These are phyloP conservation scores for Oreotrochilus melanogaster DNA, from an alignment of 2,113 vertebrate genomes.

Conservation along the genomic window DNA sequence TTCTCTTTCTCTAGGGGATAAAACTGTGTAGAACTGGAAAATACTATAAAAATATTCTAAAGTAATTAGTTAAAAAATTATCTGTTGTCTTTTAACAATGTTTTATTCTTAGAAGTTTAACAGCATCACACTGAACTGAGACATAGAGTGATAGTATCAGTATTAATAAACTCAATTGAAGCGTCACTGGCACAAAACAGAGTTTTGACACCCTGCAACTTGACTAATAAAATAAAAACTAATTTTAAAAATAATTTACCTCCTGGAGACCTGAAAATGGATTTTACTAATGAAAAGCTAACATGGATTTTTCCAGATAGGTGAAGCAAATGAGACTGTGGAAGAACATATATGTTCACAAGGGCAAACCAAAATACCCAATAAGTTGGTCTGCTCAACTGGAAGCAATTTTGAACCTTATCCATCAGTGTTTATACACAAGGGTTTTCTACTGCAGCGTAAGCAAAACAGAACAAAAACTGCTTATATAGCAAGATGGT, in stretches of 20 bases:
- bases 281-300: conserved; percentile 70
- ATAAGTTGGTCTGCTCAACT: not conserved
- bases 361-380: conserved; percentile 2
- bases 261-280: conserved; percentile 76
- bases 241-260: conserved; percentile 79
- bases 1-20: not conserved
- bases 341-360: not conserved
- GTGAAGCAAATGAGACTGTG: conserved; percentile 29
- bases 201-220: conserved; percentile 63
- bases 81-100: conserved; percentile 37
- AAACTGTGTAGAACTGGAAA: not conserved
- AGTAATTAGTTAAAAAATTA: not conserved
- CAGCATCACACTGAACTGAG: conserved; percentile 25
- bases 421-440: not conserved
- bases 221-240: conserved; percentile 75
- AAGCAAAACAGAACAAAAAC: not conserved
- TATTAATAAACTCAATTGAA: conserved; percentile 67
- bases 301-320: conserved; percentile 35
- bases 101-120: conserved; percentile 55
- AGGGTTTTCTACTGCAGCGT: not conserved
- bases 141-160: conserved; percentile 43
- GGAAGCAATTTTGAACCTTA: conserved; percentile 8
- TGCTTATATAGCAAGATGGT: not conserved
- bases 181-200: conserved; percentile 16
- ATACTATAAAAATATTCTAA: not conserved